Conservation (phyloP, 2,113 vertebrate genomes). For the Lagopus muta region DNA sequence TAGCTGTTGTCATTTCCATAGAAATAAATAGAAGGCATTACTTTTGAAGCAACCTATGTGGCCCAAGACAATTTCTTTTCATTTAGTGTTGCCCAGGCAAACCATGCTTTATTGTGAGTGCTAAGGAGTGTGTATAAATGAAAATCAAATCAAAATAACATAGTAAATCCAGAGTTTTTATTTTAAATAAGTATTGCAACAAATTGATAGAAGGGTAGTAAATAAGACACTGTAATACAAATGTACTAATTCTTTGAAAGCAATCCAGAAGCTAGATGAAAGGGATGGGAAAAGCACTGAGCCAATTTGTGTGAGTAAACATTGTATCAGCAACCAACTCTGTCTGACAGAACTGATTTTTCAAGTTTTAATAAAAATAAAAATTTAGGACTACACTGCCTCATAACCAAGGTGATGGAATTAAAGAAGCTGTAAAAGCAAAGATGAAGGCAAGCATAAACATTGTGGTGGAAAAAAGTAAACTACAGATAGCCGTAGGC, state of each 20-base stretch:
- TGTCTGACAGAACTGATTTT: background rate
- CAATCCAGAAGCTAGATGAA: background rate
- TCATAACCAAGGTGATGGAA: background rate
- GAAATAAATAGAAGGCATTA: no score
- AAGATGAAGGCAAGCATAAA: background rate
- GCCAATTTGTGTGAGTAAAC: background rate
- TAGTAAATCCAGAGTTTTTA: background rate
- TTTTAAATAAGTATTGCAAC: background rate
- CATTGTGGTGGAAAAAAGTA: background rate
- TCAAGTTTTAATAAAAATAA: background rate
- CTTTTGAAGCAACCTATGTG: no score
- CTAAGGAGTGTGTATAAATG: background rate
- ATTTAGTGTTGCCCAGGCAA: no score
- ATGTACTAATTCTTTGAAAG: background rate
- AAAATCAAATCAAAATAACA: background rate
- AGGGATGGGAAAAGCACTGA: background rate
- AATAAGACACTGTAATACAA: background rate
- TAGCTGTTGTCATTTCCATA: no score
- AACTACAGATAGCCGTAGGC: background rate
- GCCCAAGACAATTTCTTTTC: no score
- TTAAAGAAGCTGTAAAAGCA: background rate
- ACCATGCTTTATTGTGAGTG: no score
- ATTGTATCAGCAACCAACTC: background rate
- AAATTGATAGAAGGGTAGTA: background rate
- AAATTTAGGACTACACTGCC: background rate